Base-by-base conservation (phyloP, 1,140 invertebrate species). In the Hylaeus volcanicus region DNA sequence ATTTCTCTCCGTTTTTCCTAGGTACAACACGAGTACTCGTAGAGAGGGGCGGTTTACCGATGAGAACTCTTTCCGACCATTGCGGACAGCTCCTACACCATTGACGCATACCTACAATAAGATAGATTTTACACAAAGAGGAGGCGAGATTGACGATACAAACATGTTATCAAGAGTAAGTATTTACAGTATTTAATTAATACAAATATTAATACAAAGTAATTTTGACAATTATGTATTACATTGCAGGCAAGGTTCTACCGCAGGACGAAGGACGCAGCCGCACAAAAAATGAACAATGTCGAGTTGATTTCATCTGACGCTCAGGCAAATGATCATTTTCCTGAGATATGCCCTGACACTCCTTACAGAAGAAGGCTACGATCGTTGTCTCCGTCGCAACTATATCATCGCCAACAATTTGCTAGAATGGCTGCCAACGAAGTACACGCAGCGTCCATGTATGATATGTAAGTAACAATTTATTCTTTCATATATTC, bases 21-120 rank as follows among this genome's bases (percentile, higher is more conserved):
- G 91, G 5, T 90, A 90, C 60, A 89, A 77, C 51, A 72, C 90
- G 9, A 74, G 86, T 70, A 85, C 87, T 68, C 85, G 88, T 63
- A 75, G 86, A 15, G 75, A 90, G 53, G 56, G 80, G 6, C 85
- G 87, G 8, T 72, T 86, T 12, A 58, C 53, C 1, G 82, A 89
- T 6, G 86, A 79, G 43, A 86, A 83, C 56, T 43, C 69, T 0
- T 79, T 83, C 69, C 72, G 77, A 55, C 60, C 68, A 0, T 74
- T 86, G 37, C 86, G 76, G 74, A 85, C 74, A 1, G 61, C 81
- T 8, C 76, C 84, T 8, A 73, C 43, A 66, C 66, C 81, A 15
- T 41, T 69, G 9, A 8, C 65, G 1, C 74, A 60, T 14, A 15
- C 56, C 53, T 77, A 84, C 56, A 63, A 76, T 71, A 70, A 60